phyloP scores from a whole-genome alignment of 1,140 invertebrate species.

The Drosophila bifasciata region DNA sequence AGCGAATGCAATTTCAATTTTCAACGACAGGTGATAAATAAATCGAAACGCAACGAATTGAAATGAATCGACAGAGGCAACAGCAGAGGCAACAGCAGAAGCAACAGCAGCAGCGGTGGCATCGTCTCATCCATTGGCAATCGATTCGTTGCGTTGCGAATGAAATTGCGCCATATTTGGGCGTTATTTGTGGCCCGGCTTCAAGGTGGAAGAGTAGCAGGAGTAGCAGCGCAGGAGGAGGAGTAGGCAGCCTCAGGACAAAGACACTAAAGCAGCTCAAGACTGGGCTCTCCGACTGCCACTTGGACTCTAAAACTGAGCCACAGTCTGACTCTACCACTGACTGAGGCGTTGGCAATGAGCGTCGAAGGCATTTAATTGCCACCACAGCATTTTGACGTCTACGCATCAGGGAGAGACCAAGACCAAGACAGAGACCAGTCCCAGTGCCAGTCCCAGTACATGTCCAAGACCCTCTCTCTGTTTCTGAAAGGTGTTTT shows the following conservation, averaged over 20 bases:
- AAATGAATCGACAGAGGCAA: slow-evolving; percentile 50
- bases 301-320: slow-evolving; percentile 1
- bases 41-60: slow-evolving; percentile 79
- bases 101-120: slow-evolving; percentile 44
- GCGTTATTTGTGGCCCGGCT: slow-evolving; percentile 72
- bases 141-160: slow-evolving; percentile 77
- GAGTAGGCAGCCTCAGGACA: slow-evolving; percentile 20
- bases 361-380: slow-evolving; percentile 73
- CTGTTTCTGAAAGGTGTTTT: slow-evolving; percentile 66
- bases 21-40: slow-evolving; percentile 83
- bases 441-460: not conserved
- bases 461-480: not conserved
- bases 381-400: slow-evolving; percentile 73
- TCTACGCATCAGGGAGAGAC: slow-evolving; percentile 57
- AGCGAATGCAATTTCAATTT: slow-evolving; percentile 82
- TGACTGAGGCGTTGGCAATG: slow-evolving; percentile 66
- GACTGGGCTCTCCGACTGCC: not conserved
- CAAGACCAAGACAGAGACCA: slow-evolving; percentile 4
- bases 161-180: slow-evolving; percentile 82
- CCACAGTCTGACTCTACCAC: slow-evolving; percentile 24
- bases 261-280: slow-evolving; percentile 23
- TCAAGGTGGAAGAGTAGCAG: slow-evolving; percentile 21
- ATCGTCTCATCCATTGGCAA: slow-evolving; percentile 47
- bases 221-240: not conserved
- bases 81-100: slow-evolving; percentile 26